A percentile compares a stretch with the other conserved stretches of the same genome.
Conservation (phyloP, 2,888 invertebrate genomes). For the Tipula lateralis region DNA sequence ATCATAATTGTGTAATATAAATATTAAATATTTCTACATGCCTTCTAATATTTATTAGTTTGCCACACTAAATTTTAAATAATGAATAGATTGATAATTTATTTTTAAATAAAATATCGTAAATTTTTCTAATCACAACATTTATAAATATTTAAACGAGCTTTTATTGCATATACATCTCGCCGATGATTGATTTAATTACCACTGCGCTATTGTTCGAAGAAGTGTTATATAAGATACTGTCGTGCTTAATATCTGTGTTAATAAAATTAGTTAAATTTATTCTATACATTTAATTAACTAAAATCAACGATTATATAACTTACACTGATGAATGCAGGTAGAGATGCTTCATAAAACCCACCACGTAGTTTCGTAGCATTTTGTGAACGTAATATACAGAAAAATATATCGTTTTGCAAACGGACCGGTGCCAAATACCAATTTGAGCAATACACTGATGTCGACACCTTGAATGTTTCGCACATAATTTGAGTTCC, state of each 20-base stretch:
- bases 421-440: neutral
- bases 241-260: neutral
- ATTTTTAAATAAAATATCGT: neutral
- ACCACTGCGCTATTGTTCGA: neutral
- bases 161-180: neutral
- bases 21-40: neutral
- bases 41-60: neutral
- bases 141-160: neutral
- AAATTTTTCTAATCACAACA: neutral
- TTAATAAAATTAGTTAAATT: neutral
- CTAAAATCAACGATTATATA: neutral
- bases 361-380: neutral
- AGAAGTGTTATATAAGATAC: conserved; percentile 24
- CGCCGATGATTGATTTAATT: neutral
- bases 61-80: neutral
- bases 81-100: neutral
- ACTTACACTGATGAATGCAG: neutral
- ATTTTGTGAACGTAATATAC: conserved; percentile 7
- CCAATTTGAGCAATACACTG: conserved; percentile 12
- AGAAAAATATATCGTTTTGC: neutral
- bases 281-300: neutral
- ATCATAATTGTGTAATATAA: neutral
- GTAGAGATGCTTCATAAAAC: neutral
- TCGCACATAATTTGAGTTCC: conserved; percentile 29
- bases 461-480: neutral